Conservation (phyloP, 2,888 invertebrate species). For the Bimastos eiseni region DNA sequence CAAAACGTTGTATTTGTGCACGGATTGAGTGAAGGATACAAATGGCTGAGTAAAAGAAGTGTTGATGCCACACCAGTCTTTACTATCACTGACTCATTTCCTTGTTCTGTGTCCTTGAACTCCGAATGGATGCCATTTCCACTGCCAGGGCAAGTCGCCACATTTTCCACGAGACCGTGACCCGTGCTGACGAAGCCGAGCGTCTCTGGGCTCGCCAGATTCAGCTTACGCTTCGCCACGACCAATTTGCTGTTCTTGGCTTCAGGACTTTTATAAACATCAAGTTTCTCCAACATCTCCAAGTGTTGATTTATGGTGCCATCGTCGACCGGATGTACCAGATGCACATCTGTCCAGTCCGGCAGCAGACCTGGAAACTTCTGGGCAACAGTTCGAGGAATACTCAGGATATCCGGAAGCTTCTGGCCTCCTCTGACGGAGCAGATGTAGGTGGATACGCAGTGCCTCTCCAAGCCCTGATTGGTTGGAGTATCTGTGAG, state of each 20-base stretch:
- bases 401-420: neutral
- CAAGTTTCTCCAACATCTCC: neutral
- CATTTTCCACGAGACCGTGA: too few species aligned
- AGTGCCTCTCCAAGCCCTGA: neutral
- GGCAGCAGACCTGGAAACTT: constrained; percentile 30
- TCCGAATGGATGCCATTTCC: too few species aligned
- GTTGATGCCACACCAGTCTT: neutral
- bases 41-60: constrained; percentile 33
- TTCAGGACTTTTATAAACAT: neutral
- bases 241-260: neutral
- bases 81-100: neutral
- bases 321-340: neutral
- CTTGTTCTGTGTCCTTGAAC: too few species aligned
- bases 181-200: too few species aligned
- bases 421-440: neutral
- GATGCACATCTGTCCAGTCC: neutral
- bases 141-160: too few species aligned
- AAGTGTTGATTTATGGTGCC: neutral
- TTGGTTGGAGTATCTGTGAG: neutral
- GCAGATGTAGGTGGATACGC: neutral
- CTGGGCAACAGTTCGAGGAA: constrained; percentile 27
- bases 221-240: neutral
- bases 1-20: constrained; percentile 74
- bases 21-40: constrained; percentile 50
- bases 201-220: too few species aligned